These are phyloP conservation scores for Daktulosphaira vitifoliae DNA, from an alignment of 1,140 invertebrate genomes.

Conservation along the genomic window DNA sequence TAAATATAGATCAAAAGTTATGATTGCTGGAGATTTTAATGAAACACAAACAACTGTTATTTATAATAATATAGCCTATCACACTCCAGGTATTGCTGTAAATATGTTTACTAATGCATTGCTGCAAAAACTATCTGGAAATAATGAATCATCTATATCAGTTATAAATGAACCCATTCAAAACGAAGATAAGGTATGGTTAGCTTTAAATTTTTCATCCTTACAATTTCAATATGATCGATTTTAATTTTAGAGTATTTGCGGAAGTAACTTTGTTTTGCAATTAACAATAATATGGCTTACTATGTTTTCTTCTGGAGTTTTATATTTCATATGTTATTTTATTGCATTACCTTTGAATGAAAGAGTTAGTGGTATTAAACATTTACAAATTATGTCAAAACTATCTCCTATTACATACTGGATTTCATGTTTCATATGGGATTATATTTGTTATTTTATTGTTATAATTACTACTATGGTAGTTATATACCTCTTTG, in stretches of 20 bases:
- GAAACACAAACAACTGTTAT: conserved; percentile 16
- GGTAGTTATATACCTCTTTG: conserved; percentile 37
- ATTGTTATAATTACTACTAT: conserved; percentile 38
- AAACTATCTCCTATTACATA: conserved; percentile 50
- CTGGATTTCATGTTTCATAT: conserved; percentile 53
- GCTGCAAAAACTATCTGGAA: conserved; percentile 39
- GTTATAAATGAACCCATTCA: conserved; percentile 53
- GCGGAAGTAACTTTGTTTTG: too few relatives aligned
- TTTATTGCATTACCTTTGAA: conserved; percentile 48
- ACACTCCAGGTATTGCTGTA: conserved; percentile 46
- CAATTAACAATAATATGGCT: too few relatives aligned
- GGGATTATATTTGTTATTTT: conserved; percentile 50
- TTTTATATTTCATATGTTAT: neutral
- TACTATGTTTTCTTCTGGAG: too few relatives aligned
- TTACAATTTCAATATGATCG: too few relatives aligned
- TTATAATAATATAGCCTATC: conserved; percentile 43
- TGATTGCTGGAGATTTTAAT: conserved; percentile 29
- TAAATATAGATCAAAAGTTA: conserved; percentile 31
- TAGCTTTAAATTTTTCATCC: too few relatives aligned
- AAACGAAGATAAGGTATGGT: too few relatives aligned
- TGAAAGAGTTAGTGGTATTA: conserved; percentile 47
- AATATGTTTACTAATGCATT: conserved; percentile 45
- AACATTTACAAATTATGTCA: conserved; percentile 61
- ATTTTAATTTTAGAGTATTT: too few relatives aligned
- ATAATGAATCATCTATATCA: conserved; percentile 45